Evolutionary conservation across 2,113 vertebrate species (phyloP).

Genomic region (Carlito syrichta): DNA sequence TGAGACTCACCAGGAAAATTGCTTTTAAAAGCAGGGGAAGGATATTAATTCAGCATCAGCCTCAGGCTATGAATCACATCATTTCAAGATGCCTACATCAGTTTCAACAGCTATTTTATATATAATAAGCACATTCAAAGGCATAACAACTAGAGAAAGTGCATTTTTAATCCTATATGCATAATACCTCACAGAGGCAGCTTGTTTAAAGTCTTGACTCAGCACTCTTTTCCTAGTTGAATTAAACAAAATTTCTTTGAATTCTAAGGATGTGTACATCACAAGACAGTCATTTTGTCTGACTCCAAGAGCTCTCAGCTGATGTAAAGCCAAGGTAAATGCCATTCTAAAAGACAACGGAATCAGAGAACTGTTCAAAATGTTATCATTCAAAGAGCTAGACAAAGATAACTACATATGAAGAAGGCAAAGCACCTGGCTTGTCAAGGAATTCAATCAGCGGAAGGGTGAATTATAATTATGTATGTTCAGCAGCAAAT

Average conservation of each 20-base stretch:
- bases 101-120: neutral
- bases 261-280: neutral
- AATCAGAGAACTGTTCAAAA: neutral
- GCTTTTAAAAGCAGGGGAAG: neutral
- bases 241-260: neutral
- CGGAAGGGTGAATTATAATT: neutral
- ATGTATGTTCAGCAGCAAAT: neutral
- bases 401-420: neutral
- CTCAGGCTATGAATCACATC: neutral
- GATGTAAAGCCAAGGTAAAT: neutral
- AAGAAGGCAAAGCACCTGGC: neutral
- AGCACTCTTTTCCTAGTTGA: conserved; percentile 1
- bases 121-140: neutral
- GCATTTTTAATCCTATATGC: neutral
- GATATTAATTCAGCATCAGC: neutral
- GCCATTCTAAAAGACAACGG: neutral
- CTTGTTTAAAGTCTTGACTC: neutral
- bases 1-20: neutral
- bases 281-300: neutral
- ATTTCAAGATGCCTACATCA: neutral
- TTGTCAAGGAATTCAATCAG: neutral
- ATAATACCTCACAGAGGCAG: neutral
- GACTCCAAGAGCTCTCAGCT: neutral
- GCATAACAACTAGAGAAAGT: neutral
- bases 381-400: neutral